Percentiles rank a stretch among this genome's conserved stretches.
phyloP scores from a whole-genome alignment of 2,888 invertebrate genomes.

The Ypsolopha scabrella region DNA sequence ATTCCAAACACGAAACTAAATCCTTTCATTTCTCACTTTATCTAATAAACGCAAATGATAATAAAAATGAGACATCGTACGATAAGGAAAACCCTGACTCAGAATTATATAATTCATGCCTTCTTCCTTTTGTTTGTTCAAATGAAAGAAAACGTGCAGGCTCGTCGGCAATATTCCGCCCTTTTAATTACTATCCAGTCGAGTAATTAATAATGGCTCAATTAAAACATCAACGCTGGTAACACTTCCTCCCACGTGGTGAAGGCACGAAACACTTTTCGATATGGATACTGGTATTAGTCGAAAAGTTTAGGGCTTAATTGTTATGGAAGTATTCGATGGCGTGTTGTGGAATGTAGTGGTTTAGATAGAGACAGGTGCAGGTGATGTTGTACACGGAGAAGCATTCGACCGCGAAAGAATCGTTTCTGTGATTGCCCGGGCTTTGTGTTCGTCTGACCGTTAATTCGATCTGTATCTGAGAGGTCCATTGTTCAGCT shows the following conservation, averaged over 20 bases:
- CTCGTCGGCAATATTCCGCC: constrained; percentile 49
- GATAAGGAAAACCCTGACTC: constrained; percentile 25
- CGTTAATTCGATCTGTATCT: constrained; percentile 65
- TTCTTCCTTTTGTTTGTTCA: background rate
- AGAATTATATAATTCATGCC: constrained; percentile 15
- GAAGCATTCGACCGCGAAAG: constrained; percentile 26
- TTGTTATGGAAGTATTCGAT: background rate
- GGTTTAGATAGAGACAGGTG: too few relatives aligned
- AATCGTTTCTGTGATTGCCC: constrained; percentile 60
- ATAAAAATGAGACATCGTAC: constrained; percentile 16
- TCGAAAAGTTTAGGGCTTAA: background rate
- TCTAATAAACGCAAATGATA: too few relatives aligned
- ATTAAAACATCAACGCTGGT: constrained; percentile 54
- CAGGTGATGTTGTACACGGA: constrained; percentile 1
- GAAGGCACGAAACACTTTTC: constrained; percentile 16
- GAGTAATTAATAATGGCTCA: constrained; percentile 62
- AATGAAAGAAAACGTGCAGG: constrained; percentile 22
- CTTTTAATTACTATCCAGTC: constrained; percentile 52
- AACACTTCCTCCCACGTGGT: constrained; percentile 42
- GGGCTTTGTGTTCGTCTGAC: constrained; percentile 57
- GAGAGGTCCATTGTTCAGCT: constrained; percentile 41
- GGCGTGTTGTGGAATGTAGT: too few relatives aligned
- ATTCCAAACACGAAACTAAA: too few relatives aligned
- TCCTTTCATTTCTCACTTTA: too few relatives aligned
- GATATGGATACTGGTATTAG: background rate